These are phyloP conservation scores for Ferdinandea cuprea DNA, from an alignment of 2,888 invertebrate genomes.

Conservation along the genomic window DNA sequence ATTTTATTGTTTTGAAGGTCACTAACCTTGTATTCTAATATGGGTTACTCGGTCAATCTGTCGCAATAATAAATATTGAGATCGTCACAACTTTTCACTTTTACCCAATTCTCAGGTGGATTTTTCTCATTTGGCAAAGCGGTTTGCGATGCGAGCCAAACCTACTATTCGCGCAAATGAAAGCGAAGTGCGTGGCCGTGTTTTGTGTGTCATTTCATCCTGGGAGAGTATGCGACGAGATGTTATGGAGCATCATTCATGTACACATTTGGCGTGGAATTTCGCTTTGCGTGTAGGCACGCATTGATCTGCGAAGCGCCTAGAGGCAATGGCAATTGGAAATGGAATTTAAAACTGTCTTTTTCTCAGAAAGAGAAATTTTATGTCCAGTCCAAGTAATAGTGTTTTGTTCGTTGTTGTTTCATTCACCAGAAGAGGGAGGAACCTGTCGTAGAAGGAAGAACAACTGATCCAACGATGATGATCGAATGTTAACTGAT, in stretches of 20 bases:
- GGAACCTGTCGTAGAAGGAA: constrained; percentile 24
- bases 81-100: constrained; percentile 46
- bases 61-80: background rate
- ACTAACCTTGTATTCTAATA: background rate
- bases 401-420: constrained; percentile 27
- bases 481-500: constrained; percentile 65
- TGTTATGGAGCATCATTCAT: constrained; percentile 52
- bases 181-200: constrained; percentile 71
- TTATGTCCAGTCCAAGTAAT: constrained; percentile 56
- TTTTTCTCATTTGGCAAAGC: background rate
- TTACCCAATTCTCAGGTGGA: constrained; percentile 46
- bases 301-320: constrained; percentile 48
- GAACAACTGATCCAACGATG: constrained; percentile 4
- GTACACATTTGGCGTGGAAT: constrained; percentile 53
- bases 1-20: constrained; percentile 13
- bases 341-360: constrained; percentile 62
- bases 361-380: constrained; percentile 73
- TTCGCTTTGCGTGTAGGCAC: constrained; percentile 53
- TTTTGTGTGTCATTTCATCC: constrained; percentile 53
- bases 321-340: background rate
- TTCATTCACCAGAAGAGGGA: background rate
- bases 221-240: constrained; percentile 17
- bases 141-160: background rate
- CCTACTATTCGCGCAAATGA: constrained; percentile 49
- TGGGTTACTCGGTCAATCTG: constrained; percentile 19